Conservation (phyloP, 1,140 invertebrate species). For the Teleogryllus occipitalis region DNA sequence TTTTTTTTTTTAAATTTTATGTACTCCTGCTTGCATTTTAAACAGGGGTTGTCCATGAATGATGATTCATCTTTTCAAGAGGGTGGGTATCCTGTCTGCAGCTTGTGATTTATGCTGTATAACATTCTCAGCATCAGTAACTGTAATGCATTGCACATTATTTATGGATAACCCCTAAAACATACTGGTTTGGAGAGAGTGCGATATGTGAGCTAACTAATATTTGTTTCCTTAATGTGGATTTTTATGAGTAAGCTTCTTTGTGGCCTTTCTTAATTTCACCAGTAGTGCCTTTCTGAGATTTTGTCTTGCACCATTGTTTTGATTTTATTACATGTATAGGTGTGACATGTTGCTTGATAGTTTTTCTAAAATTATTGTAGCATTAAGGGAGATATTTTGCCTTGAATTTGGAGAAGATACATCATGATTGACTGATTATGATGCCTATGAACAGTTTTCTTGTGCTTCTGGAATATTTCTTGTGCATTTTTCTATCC, state of each 20-base stretch:
- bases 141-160: conserved; percentile 7
- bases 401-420: too few relatives aligned
- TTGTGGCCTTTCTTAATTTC: not conserved
- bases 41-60: conserved; percentile 16
- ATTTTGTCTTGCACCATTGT: not conserved
- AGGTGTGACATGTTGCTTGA: not conserved
- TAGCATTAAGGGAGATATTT: too few relatives aligned
- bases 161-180: conserved; percentile 7
- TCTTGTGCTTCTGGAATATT: too few relatives aligned
- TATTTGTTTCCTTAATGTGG: not conserved
- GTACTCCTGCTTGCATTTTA: not conserved
- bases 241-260: not conserved
- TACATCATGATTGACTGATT: too few relatives aligned
- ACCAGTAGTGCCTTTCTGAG: not conserved
- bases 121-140: not conserved
- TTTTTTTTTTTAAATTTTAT: not conserved
- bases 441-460: too few relatives aligned
- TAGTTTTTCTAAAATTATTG: not conserved
- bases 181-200: not conserved
- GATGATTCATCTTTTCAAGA: not conserved
- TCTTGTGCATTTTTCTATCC: too few relatives aligned
- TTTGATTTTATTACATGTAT: not conserved
- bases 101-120: not conserved
- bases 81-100: not conserved
- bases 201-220: not conserved